Conservation (phyloP, 2,888 invertebrate species). For the Caradrina clavipalpis region DNA sequence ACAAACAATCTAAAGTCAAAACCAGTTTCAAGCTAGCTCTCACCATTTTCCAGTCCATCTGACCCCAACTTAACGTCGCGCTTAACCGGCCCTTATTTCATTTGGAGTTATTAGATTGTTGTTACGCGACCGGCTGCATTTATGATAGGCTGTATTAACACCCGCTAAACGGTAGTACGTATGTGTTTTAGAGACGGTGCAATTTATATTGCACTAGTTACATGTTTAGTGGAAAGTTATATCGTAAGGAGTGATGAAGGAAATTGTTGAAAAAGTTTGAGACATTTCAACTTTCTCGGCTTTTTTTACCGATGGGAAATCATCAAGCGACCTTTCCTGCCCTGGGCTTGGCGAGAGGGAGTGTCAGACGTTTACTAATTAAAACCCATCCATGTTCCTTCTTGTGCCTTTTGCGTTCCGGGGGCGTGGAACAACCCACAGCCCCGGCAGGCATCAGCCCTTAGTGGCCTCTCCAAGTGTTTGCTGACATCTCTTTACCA, state of each 20-base stretch:
- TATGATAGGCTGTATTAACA: conserved; percentile 55
- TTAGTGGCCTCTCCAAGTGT: too few relatives aligned
- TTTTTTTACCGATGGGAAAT: too few relatives aligned
- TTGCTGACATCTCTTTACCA: too few relatives aligned
- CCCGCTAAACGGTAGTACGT: conserved; percentile 43
- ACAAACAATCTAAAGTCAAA: neutral
- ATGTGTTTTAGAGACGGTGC: conserved; percentile 36
- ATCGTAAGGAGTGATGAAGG: neutral
- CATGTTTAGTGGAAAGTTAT: conserved; percentile 16
- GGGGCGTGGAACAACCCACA: too few relatives aligned
- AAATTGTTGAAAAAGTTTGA: conserved; percentile 7
- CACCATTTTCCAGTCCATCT: neutral
- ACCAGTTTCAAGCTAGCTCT: neutral
- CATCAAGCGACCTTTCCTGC: too few relatives aligned
- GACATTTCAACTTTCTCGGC: too few relatives aligned
- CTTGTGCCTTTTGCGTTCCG: too few relatives aligned
- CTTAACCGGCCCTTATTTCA: conserved; percentile 54
- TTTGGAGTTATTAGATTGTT: conserved; percentile 59
- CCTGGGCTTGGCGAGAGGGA: too few relatives aligned
- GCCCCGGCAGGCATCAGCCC: too few relatives aligned
- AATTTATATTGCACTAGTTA: conserved; percentile 7
- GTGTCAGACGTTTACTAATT: too few relatives aligned
- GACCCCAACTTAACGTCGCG: conserved; percentile 26
- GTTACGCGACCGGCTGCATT: conserved; percentile 48
- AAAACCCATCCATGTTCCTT: too few relatives aligned